Percentiles rank a stretch among this genome's conserved stretches.
These are phyloP conservation scores for Crypturellus undulatus DNA, from an alignment of 2,113 vertebrate genomes.

Conservation along the genomic window DNA sequence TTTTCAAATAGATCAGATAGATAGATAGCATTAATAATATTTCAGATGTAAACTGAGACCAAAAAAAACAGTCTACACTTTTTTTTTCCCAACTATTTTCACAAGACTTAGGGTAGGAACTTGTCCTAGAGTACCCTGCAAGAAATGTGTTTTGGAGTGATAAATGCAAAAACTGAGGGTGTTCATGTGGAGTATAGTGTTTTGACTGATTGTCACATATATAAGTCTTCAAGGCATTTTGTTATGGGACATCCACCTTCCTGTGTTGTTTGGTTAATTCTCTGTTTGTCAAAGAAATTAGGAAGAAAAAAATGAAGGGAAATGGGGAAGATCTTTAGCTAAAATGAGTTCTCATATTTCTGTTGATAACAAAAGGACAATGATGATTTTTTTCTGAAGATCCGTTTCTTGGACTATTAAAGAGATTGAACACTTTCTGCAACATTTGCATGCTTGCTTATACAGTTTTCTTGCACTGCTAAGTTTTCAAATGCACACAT, in stretches of 20 bases:
- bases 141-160: not conserved
- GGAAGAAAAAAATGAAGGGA: too few relatives aligned
- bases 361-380: not conserved
- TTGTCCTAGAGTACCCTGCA: accelerated
- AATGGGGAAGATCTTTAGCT: not conserved
- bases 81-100: not conserved
- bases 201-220: too few relatives aligned
- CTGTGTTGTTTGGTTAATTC: too few relatives aligned
- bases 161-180: too few relatives aligned
- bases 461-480: not conserved
- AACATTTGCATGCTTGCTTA: not conserved
- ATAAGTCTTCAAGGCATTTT: too few relatives aligned
- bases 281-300: too few relatives aligned
- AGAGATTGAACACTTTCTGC: not conserved
- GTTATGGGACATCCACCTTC: too few relatives aligned
- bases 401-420: not conserved
- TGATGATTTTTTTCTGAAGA: not conserved
- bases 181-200: too few relatives aligned
- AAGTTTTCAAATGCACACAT: not conserved
- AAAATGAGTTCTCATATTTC: not conserved
- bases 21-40: too few relatives aligned
- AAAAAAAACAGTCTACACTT: not conserved
- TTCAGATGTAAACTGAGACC: too few relatives aligned
- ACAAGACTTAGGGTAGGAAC: not conserved
- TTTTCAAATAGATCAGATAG: too few relatives aligned